Evolutionary conservation across 2,113 vertebrate species (phyloP), one percentile per base, ranked within the genome.

Genomic region (Corapipo altera): DNA sequence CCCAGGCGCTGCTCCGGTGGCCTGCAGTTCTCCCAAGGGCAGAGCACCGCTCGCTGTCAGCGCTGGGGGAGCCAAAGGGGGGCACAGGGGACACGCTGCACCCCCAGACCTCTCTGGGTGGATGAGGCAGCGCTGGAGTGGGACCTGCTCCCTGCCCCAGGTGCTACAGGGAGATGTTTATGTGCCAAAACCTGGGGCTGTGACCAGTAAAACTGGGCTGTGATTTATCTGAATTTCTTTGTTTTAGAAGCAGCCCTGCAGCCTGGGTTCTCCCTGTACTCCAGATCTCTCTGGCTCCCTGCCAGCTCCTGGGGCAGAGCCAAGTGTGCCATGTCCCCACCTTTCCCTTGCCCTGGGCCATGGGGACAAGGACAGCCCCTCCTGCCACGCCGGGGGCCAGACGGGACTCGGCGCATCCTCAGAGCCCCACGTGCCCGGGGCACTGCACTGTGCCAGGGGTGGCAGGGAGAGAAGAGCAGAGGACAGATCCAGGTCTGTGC

Each of bases 61-160:
- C 41, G 44, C 13, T 27, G 62, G 55, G 37, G 4, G 26, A 69
- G 72, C 16, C 28, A 4, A 37, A 64, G 69, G 0, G 2, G 73
- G 73, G 39, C 76, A 39, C 46, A 16, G 80, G 39, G 76, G 21
- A 41, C n/a, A 10, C 3, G 28, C 66, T 46, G 32, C 21, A 49
- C 35, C 41, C 74, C 77, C 85, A 39, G 57, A 27, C 23, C 27
- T 6, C 1, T 4, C 16, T 3, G 16, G n/a, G 21, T 0, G 0
- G 35, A n/a, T 0, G 4, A 33, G 20, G 19, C 5, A 52, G 77
- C 1, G 2, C 18, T 4, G n/a, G 13, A 27, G 44, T 1, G 3
- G 75, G 49, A 59, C 66, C 75, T 5, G 4, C 55, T 89, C 3
- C 2, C 78, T 19, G 37, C n/a, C 52, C 26, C 9, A 3, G 33